Base-by-base conservation (phyloP, 1,140 invertebrate genomes). In the Drosophila leontia region DNA sequence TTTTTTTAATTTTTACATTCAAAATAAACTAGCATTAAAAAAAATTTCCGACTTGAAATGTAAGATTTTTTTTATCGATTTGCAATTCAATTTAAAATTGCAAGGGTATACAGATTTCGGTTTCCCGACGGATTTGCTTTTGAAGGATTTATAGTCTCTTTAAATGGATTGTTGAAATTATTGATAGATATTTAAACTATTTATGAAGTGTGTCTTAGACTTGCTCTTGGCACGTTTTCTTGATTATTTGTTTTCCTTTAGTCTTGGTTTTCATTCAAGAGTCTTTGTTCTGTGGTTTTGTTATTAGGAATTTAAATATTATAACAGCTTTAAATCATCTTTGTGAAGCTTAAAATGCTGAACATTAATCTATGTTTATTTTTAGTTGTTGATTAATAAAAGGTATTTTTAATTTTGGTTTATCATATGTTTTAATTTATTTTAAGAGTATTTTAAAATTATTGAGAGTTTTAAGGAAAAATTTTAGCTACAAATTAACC, bases 91-190 rank as follows among this genome's bases (percentile, higher is more conserved):
- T 42, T 42, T 0, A 7, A 42, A 42, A 9, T n/a, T n/a, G n/a
- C n/a, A 42, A 42, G 41, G 5, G 41, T 44, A 44, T 44, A 11
- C 8, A 44, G 9, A 17, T 0, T 44, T 44, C 41, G 41, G 3
- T 2, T 17, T 44, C n/a, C n/a, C 9, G 3, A 11, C 3, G 3
- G 4, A 4, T 6, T 45, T 6, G 17, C 6, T 37, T 15, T 9
- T 37, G 34, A 55, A 55, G 12, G 34, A 37, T 55, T 55, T 55
- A 55, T 37, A 9, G 34, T 15, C 51, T 55, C 1, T 35, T 53
- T 19, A 15, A 23, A 17, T 32, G 2, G 5, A 23, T 37, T 55
- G 34, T 23, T 15, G 17, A 55, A 15, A 55, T 23, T 23, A 13
- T 2, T 23, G 13, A 15, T 9, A 37, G 51, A 37, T 23, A 37